These are phyloP conservation scores for Gonocerus acuteangulatus DNA, from an alignment of 2,888 invertebrate species.

Conservation along the genomic window DNA sequence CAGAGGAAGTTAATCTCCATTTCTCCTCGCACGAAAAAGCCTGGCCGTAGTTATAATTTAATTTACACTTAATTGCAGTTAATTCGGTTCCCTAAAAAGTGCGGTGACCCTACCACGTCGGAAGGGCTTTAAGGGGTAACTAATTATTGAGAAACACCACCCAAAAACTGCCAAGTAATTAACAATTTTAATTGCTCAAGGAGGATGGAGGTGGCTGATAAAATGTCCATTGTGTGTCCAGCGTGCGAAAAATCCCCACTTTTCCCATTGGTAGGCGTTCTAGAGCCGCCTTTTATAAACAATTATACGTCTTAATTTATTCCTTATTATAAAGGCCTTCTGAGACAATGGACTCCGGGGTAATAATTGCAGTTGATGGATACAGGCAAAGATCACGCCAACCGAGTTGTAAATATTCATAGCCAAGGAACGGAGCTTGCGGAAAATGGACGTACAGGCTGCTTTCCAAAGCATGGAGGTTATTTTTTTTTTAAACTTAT, in stretches of 20 bases:
- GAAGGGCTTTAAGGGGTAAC: too few species aligned
- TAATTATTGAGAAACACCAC: too few species aligned
- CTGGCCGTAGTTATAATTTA: too few species aligned
- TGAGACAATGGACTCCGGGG: background rate
- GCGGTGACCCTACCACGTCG: too few species aligned
- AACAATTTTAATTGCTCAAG: too few species aligned
- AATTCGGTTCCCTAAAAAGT: too few species aligned
- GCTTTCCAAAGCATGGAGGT: background rate
- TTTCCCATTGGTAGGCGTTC: background rate
- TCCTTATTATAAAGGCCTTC: background rate
- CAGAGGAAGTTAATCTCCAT: too few species aligned
- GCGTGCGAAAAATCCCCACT: background rate
- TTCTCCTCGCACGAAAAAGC: too few species aligned
- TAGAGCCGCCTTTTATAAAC: background rate
- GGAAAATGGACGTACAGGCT: background rate
- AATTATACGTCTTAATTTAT: background rate
- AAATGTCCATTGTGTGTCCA: conserved; percentile 1
- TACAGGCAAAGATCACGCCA: background rate
- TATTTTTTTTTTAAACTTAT: background rate
- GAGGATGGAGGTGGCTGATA: background rate
- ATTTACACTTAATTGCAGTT: too few species aligned
- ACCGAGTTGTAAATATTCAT: background rate
- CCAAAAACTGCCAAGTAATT: too few species aligned
- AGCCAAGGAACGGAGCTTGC: background rate
- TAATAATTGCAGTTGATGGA: background rate